These are phyloP conservation scores for Drosophila subpulchrella DNA, from an alignment of 1,140 invertebrate species.

Conservation along the genomic window DNA sequence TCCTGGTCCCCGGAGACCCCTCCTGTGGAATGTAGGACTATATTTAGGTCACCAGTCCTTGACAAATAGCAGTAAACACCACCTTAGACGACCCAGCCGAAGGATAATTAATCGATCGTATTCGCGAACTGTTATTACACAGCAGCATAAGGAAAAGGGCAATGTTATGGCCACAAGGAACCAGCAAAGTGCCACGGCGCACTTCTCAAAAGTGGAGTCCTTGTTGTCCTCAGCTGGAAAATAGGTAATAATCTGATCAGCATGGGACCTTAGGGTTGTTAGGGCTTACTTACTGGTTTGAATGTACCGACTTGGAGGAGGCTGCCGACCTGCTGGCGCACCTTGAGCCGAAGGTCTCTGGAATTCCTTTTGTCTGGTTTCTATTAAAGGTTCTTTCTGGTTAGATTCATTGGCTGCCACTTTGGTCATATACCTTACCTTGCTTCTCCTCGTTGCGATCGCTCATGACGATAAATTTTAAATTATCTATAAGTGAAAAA, in stretches of 20 bases:
- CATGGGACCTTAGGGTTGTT: no score
- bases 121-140: constrained; percentile 88
- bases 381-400: neutral
- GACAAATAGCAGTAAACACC: neutral
- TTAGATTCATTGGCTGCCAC: neutral
- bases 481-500: neutral
- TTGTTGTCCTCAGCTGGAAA: constrained; percentile 37
- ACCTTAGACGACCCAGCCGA: constrained; percentile 91
- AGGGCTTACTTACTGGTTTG: constrained; percentile 21
- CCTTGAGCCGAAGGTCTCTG: constrained; percentile 3
- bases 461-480: constrained; percentile 19
- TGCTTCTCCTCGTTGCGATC: neutral
- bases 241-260: neutral
- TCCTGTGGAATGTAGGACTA: neutral
- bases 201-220: constrained; percentile 86
- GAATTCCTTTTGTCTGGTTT: neutral
- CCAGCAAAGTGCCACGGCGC: constrained; percentile 91
- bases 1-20: constrained; percentile 70
- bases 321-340: no score
- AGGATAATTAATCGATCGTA: constrained; percentile 95
- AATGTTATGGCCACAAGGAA: constrained; percentile 91
- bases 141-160: constrained; percentile 92
- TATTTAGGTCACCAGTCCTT: neutral
- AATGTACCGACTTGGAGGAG: constrained; percentile 20
- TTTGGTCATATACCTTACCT: neutral